Evolutionary conservation across 2,113 vertebrate species (phyloP).

Genomic region (Tenebrosternarchus preto): DNA sequence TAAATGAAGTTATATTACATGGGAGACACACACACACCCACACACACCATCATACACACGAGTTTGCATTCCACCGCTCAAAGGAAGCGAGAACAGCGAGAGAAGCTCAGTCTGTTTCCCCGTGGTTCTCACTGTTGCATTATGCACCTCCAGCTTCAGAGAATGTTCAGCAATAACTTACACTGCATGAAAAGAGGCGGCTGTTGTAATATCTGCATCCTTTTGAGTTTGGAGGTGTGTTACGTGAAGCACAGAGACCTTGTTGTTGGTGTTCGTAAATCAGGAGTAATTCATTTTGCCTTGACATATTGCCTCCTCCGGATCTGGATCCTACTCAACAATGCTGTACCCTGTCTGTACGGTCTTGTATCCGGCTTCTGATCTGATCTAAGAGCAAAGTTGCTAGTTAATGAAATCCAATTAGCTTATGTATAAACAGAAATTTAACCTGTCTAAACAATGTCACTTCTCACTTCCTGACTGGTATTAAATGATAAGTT

Average conservation of each 20-base stretch:
- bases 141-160: constrained; percentile 20
- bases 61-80: constrained; percentile 38
- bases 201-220: not conserved
- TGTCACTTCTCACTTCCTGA: too few relatives aligned
- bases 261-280: not conserved
- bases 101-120: constrained; percentile 28
- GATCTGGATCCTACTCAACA: too few relatives aligned
- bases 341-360: too few relatives aligned
- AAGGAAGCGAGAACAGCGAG: constrained; percentile 38
- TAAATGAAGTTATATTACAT: constrained; percentile 34
- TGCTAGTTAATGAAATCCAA: too few relatives aligned
- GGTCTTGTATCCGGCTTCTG: too few relatives aligned
- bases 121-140: not conserved
- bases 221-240: not conserved
- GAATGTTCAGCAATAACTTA: constrained; percentile 33
- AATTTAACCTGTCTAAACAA: too few relatives aligned
- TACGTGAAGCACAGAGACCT: not conserved
- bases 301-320: not conserved
- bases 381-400: too few relatives aligned
- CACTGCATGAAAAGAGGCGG: not conserved
- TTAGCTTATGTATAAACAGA: too few relatives aligned
- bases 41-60: constrained; percentile 32
- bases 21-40: constrained; percentile 30
- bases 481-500: too few relatives aligned
- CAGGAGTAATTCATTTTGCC: not conserved